These are phyloP conservation scores for Ctena decussata DNA, from an alignment of 2,888 invertebrate species.

Conservation along the genomic window DNA sequence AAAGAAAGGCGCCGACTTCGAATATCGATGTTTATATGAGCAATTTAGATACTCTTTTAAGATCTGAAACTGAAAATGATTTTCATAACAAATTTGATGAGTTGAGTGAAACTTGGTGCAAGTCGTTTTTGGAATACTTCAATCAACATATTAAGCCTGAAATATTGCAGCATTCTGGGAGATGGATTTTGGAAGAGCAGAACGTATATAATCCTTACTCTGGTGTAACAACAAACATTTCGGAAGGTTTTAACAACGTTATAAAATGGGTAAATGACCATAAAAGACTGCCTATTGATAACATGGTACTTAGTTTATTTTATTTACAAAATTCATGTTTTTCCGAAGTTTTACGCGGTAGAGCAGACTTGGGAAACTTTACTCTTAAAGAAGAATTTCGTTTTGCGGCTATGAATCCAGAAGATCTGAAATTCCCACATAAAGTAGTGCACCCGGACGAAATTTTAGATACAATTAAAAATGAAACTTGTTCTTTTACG, in stretches of 20 bases:
- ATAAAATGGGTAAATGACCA: slow-evolving; percentile 24
- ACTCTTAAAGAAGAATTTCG: background rate
- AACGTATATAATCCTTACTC: slow-evolving; percentile 30
- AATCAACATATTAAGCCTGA: background rate
- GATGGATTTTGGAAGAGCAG: slow-evolving; percentile 26
- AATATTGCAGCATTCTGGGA: background rate
- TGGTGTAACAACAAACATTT: slow-evolving; percentile 42
- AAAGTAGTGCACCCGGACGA: slow-evolving; percentile 15
- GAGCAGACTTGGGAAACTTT: slow-evolving; percentile 13
- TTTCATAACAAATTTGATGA: background rate
- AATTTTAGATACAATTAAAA: background rate
- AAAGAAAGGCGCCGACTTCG: background rate
- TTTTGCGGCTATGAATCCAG: background rate
- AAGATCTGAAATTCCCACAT: slow-evolving; percentile 8
- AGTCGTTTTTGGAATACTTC: background rate
- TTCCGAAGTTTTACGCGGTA: background rate
- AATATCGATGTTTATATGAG: slow-evolving; percentile 3
- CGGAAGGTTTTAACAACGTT: slow-evolving; percentile 33
- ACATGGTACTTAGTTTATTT: slow-evolving; percentile 33
- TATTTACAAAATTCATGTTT: slow-evolving; percentile 28
- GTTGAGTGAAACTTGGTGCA: slow-evolving; percentile 6
- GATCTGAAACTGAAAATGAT: background rate
- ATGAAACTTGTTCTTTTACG: background rate
- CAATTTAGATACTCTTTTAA: slow-evolving; percentile 10
- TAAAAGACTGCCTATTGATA: slow-evolving; percentile 30